A percentile compares a stretch with the other conserved stretches of the same genome.
phyloP scores from a whole-genome alignment of 1,140 invertebrate genomes.

The Achroia grisella region DNA sequence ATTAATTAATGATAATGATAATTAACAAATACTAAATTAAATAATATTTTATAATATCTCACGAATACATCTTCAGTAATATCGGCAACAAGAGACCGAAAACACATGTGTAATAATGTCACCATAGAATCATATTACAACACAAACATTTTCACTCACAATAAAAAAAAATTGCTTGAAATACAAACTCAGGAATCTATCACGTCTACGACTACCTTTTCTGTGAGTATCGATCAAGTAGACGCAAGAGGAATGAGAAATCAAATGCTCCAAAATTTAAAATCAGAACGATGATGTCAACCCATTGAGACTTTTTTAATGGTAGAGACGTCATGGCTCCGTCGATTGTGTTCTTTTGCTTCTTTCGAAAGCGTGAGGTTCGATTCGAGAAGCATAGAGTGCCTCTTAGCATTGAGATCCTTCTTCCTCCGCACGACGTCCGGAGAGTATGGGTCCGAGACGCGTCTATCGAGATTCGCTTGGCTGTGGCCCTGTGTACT shows the following conservation, averaged over 20 bases:
- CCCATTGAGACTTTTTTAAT: conserved; percentile 66
- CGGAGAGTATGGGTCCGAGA: conserved; percentile 60
- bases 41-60: too few species aligned
- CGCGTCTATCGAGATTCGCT: conserved; percentile 40
- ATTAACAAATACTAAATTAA: too few species aligned
- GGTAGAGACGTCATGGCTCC: conserved; percentile 56
- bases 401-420: conserved; percentile 50
- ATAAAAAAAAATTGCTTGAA: too few species aligned
- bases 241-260: conserved; percentile 2
- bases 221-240: not conserved
- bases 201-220: not conserved
- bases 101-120: too few species aligned
- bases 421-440: conserved; percentile 52
- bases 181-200: not conserved
- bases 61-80: too few species aligned
- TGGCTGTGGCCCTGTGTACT: conserved; percentile 34
- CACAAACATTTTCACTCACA: too few species aligned
- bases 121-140: too few species aligned
- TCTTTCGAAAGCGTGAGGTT: conserved; percentile 46
- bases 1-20: too few species aligned
- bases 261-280: conserved; percentile 21
- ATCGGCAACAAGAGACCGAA: too few species aligned
- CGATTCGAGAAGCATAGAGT: conserved; percentile 61
- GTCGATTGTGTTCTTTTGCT: conserved; percentile 49
- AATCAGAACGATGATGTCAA: conserved; percentile 42